Percentiles rank a stretch among this genome's conserved stretches.
phyloP scores from a whole-genome alignment of 2,888 invertebrate species.

The Dolichopus griseipennis region DNA sequence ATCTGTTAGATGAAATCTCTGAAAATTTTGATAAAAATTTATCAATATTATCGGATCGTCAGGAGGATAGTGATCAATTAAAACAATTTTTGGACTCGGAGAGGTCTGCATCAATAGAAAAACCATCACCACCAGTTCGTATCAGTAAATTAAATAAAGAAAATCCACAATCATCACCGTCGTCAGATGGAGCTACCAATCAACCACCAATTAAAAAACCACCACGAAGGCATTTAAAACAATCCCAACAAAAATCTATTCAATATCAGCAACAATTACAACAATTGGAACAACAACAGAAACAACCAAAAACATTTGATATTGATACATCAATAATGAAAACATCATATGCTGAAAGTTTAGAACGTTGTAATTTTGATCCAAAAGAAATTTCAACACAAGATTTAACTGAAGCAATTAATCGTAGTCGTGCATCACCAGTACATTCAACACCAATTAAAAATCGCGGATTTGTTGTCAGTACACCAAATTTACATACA shows the following conservation, averaged over 20 bases:
- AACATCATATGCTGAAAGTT: conserved; percentile 39
- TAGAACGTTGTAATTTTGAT: conserved; percentile 41
- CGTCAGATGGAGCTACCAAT: background rate
- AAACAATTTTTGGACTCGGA: conserved; percentile 23
- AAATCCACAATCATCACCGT: conserved; percentile 14
- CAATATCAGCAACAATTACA: background rate
- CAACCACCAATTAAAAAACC: background rate
- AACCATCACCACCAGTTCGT: conserved; percentile 24
- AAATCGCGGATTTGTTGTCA: conserved; percentile 38
- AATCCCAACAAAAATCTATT: conserved; percentile 22
- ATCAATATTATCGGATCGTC: conserved; percentile 50
- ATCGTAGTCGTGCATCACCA: background rate
- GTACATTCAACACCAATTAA: conserved; percentile 23
- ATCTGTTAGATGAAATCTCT: conserved; percentile 43
- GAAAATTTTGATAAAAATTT: conserved; percentile 50
- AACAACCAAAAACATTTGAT: conserved; percentile 33
- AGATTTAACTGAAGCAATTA: conserved; percentile 13
- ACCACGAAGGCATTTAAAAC: conserved; percentile 8
- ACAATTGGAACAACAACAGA: background rate
- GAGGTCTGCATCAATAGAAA: conserved; percentile 13
- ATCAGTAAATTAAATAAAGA: background rate
- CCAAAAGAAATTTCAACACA: conserved; percentile 25
- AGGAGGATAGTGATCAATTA: conserved; percentile 34
- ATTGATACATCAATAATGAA: conserved; percentile 41
- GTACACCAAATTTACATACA: conserved; percentile 55